A percentile compares a stretch with the other conserved stretches of the same genome.
Evolutionary conservation across 2,113 vertebrate species (phyloP).

Genomic region (Chaetodon trifascialis): DNA sequence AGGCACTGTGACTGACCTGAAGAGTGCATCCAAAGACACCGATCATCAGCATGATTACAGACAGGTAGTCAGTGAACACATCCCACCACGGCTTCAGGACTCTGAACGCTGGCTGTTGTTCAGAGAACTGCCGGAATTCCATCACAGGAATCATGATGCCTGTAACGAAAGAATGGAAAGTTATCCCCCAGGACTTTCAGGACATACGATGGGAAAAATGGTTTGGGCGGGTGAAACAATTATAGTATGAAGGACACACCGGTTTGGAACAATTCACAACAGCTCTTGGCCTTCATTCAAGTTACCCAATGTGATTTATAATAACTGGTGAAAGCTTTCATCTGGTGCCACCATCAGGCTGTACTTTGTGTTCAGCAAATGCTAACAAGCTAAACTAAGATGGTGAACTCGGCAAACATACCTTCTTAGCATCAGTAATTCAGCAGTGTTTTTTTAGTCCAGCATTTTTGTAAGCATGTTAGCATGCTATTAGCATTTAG

Average conservation of each 20-base stretch:
- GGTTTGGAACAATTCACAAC: neutral
- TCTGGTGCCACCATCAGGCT: neutral
- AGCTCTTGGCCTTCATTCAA: neutral
- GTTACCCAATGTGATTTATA: neutral
- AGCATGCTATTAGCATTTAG: too few species aligned
- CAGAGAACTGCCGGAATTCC: slow-evolving; percentile 98
- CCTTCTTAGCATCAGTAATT: too few species aligned
- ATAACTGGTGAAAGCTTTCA: neutral
- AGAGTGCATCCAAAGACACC: slow-evolving; percentile 97
- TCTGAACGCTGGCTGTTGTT: slow-evolving; percentile 97
- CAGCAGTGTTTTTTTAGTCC: too few species aligned
- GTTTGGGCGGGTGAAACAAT: neutral
- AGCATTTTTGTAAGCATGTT: too few species aligned
- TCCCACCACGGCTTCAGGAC: slow-evolving; percentile 99
- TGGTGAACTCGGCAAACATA: too few species aligned
- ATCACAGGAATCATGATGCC: slow-evolving; percentile 97
- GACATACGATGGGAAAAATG: neutral
- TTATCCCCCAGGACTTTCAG: neutral
- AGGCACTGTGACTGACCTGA: slow-evolving; percentile 86
- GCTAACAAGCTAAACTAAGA: too few species aligned
- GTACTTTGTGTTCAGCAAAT: neutral
- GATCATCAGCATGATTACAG: slow-evolving; percentile 98
- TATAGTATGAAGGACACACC: neutral
- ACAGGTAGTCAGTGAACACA: slow-evolving; percentile 97
- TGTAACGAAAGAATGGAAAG: slow-evolving; percentile 46